Conservation (phyloP, 2,888 invertebrate genomes). For the Luffia ferchaultella region DNA sequence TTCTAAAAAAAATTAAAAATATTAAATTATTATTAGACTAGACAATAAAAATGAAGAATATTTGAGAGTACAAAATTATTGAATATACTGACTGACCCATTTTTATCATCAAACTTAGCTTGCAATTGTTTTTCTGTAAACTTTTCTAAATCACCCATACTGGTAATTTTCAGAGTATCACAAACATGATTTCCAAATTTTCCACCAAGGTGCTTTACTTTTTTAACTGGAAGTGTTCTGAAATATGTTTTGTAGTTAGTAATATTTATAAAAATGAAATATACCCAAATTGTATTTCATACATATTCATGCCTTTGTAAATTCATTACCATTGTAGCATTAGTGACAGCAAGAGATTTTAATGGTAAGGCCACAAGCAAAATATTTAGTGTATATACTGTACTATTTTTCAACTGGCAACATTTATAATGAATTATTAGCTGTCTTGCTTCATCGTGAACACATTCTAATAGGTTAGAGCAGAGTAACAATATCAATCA, state of each 20-base stretch:
- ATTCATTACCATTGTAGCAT: too few relatives aligned
- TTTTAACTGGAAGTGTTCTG: slow-evolving; percentile 76
- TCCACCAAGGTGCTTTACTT: slow-evolving; percentile 92
- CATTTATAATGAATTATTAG: too few relatives aligned
- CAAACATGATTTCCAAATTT: slow-evolving; percentile 88
- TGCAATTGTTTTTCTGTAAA: slow-evolving; percentile 78
- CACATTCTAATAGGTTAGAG: too few relatives aligned
- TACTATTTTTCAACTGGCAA: too few relatives aligned
- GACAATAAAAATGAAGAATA: too few relatives aligned
- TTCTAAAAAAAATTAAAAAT: too few relatives aligned
- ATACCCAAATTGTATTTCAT: not conserved
- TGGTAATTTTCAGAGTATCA: slow-evolving; percentile 73
- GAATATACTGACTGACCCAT: slow-evolving; percentile 71
- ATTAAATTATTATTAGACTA: too few relatives aligned
- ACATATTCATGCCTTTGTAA: not conserved
- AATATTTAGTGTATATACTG: too few relatives aligned
- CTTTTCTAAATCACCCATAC: slow-evolving; percentile 80
- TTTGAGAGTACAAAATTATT: slow-evolving; percentile 20
- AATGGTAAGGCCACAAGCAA: too few relatives aligned
- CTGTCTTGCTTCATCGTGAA: too few relatives aligned
- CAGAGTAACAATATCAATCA: too few relatives aligned
- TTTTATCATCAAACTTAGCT: slow-evolving; percentile 82
- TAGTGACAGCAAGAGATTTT: too few relatives aligned
- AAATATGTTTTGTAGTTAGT: slow-evolving; percentile 11
- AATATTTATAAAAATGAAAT: not conserved